Percentiles rank a stretch among this genome's conserved stretches.
Evolutionary conservation across 2,113 vertebrate species (phyloP).

Genomic region (Megaceryle torquata): DNA sequence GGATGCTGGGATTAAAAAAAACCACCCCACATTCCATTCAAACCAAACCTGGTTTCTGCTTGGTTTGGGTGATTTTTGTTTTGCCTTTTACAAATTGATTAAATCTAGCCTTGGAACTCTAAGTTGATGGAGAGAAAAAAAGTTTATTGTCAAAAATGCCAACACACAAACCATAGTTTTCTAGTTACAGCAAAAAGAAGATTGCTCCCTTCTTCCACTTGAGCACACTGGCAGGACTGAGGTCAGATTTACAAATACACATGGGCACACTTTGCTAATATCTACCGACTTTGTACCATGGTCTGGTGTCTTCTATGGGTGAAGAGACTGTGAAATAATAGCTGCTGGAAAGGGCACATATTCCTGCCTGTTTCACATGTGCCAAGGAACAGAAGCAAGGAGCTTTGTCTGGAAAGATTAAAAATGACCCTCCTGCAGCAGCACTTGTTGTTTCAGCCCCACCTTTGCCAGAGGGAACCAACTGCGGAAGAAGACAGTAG

Average conservation of each 20-base stretch:
- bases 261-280: not conserved
- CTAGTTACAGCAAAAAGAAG: not conserved
- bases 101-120: not conserved
- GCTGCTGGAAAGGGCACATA: not conserved
- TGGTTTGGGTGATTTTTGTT: not conserved
- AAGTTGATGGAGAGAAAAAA: not conserved
- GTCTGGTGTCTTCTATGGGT: not conserved
- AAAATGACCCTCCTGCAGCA: not conserved
- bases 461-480: not conserved
- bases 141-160: not conserved
- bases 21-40: not conserved
- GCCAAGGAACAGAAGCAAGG: not conserved
- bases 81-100: not conserved
- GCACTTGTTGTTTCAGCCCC: fast-evolving
- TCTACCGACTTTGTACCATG: not conserved
- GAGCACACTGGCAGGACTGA: not conserved
- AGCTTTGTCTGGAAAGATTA: not conserved
- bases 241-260: not conserved
- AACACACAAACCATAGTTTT: not conserved
- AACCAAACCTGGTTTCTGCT: not conserved
- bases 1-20: not conserved
- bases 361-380: not conserved
- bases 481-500: not conserved
- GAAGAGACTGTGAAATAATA: not conserved
- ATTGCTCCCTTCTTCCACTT: not conserved